Percentiles rank a stretch among this genome's conserved stretches.
Conservation (phyloP, 2,888 invertebrate genomes). For the Chironomus riparius region DNA sequence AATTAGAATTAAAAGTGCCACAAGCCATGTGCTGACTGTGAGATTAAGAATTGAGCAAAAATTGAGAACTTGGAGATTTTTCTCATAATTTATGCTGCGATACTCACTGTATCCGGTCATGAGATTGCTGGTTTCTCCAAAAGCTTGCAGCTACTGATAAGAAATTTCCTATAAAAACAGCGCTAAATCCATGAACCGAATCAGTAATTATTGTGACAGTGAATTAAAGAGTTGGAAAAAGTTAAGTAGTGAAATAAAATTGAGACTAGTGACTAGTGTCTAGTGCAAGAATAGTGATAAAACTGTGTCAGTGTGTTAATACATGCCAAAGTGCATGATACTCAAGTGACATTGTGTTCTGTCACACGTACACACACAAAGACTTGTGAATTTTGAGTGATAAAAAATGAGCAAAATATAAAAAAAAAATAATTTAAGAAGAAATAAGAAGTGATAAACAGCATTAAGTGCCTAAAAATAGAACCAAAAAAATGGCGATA, state of each 20-base stretch:
- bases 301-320: neutral
- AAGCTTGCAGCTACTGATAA: conserved; percentile 5
- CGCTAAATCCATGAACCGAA: neutral
- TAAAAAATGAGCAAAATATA: neutral
- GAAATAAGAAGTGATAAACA: too few species aligned
- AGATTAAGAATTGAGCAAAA: neutral
- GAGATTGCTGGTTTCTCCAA: neutral
- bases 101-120: neutral
- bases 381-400: too few species aligned
- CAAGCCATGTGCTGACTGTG: neutral
- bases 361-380: too few species aligned
- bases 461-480: too few species aligned
- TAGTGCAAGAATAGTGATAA: neutral
- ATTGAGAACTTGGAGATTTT: neutral
- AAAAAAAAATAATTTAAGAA: too few species aligned
- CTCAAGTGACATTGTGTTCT: too few species aligned
- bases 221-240: neutral
- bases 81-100: neutral
- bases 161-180: conserved; percentile 14
- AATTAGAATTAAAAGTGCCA: neutral
- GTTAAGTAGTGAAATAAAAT: neutral
- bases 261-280: neutral
- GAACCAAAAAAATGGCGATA: neutral
- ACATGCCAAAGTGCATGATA: too few species aligned
- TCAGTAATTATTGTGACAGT: conserved; percentile 14